Evolutionary conservation across 2,113 vertebrate genomes (phyloP).

Genomic region (Prunella himalayana): DNA sequence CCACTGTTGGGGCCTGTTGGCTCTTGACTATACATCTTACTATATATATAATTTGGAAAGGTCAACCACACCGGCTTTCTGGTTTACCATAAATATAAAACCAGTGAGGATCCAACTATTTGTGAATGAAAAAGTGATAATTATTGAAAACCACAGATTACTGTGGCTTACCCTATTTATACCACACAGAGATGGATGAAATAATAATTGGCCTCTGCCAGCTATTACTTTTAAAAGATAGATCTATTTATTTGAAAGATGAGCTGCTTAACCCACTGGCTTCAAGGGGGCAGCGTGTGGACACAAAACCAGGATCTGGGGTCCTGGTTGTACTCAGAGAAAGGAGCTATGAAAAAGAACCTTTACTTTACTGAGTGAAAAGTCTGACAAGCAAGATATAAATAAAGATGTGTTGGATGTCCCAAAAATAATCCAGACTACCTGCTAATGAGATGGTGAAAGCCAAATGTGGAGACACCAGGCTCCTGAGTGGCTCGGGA

Average conservation of each 20-base stretch:
- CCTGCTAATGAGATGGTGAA: conserved; percentile 63
- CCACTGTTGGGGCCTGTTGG: background rate
- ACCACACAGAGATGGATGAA: conserved; percentile 21
- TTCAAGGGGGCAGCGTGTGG: background rate
- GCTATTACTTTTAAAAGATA: conserved; percentile 38
- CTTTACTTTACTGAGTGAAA: conserved; percentile 1
- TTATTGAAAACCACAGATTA: conserved; percentile 40
- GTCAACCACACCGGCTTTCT: conserved; percentile 8
- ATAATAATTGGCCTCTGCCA: conserved; percentile 58
- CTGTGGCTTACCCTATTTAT: conserved; percentile 51
- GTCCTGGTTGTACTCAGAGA: conserved; percentile 26
- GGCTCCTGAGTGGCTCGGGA: background rate
- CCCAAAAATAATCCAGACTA: conserved; percentile 60
- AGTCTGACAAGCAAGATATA: conserved; percentile 47
- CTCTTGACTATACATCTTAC: background rate
- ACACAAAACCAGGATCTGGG: background rate
- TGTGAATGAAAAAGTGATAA: conserved; percentile 62
- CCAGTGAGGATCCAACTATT: conserved; percentile 43
- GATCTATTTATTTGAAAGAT: conserved; percentile 24
- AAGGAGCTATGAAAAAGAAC: background rate
- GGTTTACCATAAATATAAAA: conserved; percentile 61
- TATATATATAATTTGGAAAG: conserved; percentile 25
- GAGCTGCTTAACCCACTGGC: background rate
- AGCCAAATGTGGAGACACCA: background rate
- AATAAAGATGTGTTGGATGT: conserved; percentile 49